Conservation (phyloP, 2,113 vertebrate species). For the Chrysemys picta region DNA sequence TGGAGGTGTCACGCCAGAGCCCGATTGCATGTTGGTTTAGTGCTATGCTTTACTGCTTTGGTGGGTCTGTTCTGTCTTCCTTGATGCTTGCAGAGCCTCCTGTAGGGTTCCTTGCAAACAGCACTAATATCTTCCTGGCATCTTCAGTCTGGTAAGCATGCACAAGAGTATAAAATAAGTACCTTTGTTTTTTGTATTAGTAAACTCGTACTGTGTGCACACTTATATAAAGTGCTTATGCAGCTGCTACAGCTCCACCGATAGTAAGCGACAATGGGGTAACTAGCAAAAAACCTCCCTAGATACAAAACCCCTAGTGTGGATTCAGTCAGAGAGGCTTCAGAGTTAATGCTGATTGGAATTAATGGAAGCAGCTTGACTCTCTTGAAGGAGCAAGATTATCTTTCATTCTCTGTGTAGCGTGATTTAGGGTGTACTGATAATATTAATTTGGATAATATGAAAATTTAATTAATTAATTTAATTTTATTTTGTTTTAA, state of each 20-base stretch:
- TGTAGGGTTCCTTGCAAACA: conserved; percentile 87
- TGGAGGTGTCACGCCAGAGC: conserved; percentile 84
- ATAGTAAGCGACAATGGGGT: background rate
- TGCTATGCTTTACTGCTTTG: conserved; percentile 97
- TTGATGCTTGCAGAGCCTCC: conserved; percentile 92
- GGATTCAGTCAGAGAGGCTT: background rate
- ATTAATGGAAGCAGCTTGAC: background rate
- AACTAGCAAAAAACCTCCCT: background rate
- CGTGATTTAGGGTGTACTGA: no score
- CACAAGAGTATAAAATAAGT: background rate
- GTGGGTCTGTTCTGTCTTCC: conserved; percentile 91
- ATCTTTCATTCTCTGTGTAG: background rate
- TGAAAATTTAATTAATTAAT: no score
- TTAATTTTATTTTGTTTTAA: no score
- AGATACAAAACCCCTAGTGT: background rate
- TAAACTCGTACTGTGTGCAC: background rate
- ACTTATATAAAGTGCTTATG: background rate
- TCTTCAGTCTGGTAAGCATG: conserved; percentile 91
- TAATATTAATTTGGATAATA: no score
- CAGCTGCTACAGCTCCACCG: background rate
- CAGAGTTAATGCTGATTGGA: background rate
- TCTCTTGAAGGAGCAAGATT: background rate
- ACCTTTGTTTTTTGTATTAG: background rate
- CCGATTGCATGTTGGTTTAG: conserved; percentile 97
- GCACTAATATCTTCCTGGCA: conserved; percentile 87